These are phyloP conservation scores for Rhea pennata DNA, from an alignment of 2,113 vertebrate genomes.

Conservation along the genomic window DNA sequence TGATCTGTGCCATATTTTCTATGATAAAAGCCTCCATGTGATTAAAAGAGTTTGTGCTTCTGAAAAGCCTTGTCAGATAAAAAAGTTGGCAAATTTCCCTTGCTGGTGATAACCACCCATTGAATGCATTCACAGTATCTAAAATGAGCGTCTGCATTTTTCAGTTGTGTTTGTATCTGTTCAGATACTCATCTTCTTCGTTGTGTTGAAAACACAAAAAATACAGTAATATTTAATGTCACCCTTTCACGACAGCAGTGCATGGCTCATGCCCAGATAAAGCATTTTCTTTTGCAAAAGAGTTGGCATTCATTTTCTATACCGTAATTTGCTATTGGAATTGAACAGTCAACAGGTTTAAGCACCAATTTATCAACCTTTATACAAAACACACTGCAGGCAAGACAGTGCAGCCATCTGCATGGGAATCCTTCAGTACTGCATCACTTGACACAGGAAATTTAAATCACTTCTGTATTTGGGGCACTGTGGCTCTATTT, in stretches of 20 bases:
- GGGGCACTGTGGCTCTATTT: not conserved
- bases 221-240: conserved; percentile 46
- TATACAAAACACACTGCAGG: not conserved
- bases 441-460: not conserved
- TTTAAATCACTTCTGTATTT: not conserved
- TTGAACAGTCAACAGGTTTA: conserved; percentile 7
- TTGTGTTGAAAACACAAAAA: conserved; percentile 64
- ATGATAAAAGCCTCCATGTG: not conserved
- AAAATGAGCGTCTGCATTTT: conserved; percentile 17
- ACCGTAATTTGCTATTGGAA: not conserved
- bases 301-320: not conserved
- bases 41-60: not conserved
- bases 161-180: conserved; percentile 50
- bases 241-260: conserved; percentile 46
- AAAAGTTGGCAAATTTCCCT: conserved; percentile 2
- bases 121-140: not conserved
- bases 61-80: conserved; percentile 19
- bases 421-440: not conserved
- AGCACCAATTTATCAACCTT: not conserved
- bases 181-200: conserved; percentile 52
- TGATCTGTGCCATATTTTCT: not conserved
- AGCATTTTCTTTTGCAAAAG: conserved; percentile 8
- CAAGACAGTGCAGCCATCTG: not conserved
- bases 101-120: not conserved
- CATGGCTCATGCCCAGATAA: conserved; percentile 23